phyloP scores from a whole-genome alignment of 1,140 invertebrate species.

The Uloborus diversus region DNA sequence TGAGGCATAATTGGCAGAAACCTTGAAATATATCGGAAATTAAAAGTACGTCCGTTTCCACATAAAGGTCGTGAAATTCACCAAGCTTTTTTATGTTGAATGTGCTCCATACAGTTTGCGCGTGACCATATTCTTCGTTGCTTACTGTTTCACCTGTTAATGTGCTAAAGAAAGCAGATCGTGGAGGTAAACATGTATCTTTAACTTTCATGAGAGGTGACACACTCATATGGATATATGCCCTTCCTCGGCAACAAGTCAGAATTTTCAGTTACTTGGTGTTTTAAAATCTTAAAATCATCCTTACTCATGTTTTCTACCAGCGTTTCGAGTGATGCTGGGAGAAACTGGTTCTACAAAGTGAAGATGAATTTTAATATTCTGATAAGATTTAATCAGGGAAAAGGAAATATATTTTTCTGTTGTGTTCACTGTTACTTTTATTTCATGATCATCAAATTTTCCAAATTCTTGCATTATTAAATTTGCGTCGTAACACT shows the following conservation, averaged over 20 bases:
- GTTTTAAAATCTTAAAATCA: background rate
- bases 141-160: background rate
- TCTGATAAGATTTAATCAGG: background rate
- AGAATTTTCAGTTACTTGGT: background rate
- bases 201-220: background rate
- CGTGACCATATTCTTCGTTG: constrained; percentile 5
- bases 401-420: constrained; percentile 15
- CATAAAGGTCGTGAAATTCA: constrained; percentile 47
- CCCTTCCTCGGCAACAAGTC: background rate
- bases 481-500: constrained; percentile 3
- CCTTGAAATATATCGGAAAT: constrained; percentile 60
- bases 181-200: background rate
- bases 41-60: constrained; percentile 50
- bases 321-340: background rate
- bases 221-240: constrained; percentile 9
- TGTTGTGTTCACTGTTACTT: background rate
- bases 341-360: constrained; percentile 10
- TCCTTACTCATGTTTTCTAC: background rate
- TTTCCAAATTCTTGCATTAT: background rate
- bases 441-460: background rate
- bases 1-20: constrained; percentile 56
- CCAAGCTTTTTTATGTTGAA: constrained; percentile 58
- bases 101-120: constrained; percentile 57
- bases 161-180: background rate
- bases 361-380: background rate